phyloP scores from a whole-genome alignment of 2,797 vertebrate species.

The Menidia menidia region DNA sequence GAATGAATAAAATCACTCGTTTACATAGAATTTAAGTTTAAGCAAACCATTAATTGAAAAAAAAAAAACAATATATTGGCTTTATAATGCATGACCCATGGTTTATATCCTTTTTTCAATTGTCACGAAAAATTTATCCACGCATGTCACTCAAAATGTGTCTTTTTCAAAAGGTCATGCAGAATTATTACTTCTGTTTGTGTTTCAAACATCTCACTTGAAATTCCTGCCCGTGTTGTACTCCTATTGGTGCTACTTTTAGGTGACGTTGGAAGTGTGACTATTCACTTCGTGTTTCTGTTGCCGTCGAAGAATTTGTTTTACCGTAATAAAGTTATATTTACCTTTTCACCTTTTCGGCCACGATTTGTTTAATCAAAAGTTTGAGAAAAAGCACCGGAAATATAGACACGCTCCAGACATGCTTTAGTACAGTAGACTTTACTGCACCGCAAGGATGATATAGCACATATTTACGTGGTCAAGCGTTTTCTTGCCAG shows the following conservation, averaged over 20 bases:
- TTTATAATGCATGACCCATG: neutral
- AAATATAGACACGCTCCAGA: too few relatives aligned
- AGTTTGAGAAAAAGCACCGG: neutral
- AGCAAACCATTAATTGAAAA: constrained; percentile 17
- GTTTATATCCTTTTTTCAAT: neutral
- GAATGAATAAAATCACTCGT: neutral
- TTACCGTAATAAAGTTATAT: neutral
- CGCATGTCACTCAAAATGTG: too few relatives aligned
- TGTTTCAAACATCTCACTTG: neutral
- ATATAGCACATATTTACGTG: too few relatives aligned
- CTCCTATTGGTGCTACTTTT: constrained; percentile 38
- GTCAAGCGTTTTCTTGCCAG: too few relatives aligned
- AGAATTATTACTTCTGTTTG: too few relatives aligned
- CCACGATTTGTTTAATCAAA: neutral
- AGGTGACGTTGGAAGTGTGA: constrained; percentile 6
- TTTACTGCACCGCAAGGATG: too few relatives aligned
- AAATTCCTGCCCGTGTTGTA: neutral
- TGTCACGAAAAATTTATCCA: neutral
- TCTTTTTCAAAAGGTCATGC: too few relatives aligned
- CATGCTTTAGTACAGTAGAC: too few relatives aligned
- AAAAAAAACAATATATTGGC: neutral
- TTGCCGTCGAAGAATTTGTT: too few relatives aligned
- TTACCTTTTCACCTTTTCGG: constrained; percentile 12
- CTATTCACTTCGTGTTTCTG: neutral
- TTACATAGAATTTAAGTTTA: neutral